These are phyloP conservation scores for Mallotus villosus DNA, from an alignment of 2,797 vertebrate genomes.

Conservation along the genomic window DNA sequence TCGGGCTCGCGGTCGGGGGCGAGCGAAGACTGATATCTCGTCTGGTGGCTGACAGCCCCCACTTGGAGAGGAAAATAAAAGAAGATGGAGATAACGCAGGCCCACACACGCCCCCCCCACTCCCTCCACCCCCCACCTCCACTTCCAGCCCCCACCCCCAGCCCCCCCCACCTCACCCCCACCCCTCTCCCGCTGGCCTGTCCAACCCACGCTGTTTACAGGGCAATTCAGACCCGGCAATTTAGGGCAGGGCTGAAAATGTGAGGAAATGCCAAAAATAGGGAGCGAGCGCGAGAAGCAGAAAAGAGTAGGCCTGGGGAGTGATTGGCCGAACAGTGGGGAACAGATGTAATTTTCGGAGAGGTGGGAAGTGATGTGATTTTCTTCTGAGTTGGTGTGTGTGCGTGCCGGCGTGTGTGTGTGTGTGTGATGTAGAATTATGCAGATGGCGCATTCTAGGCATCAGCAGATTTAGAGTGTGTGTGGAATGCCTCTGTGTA, in stretches of 20 bases:
- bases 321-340: conserved; percentile 46
- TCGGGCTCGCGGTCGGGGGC: conserved; percentile 58
- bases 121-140: not conserved
- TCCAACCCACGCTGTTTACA: conserved; percentile 43
- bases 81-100: conserved; percentile 73
- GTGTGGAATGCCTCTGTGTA: too few relatives aligned
- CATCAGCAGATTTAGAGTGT: not conserved
- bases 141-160: not conserved
- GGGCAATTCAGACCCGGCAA: conserved; percentile 40
- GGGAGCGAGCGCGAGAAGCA: not conserved
- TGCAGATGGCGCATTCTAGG: not conserved
- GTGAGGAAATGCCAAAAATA: conserved; percentile 8
- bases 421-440: not conserved
- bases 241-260: conserved; percentile 33
- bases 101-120: not conserved
- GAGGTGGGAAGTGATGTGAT: conserved; percentile 24
- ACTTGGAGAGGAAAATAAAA: conserved; percentile 75
- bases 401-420: not conserved
- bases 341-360: conserved; percentile 13
- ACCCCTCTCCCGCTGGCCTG: conserved; percentile 33
- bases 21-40: conserved; percentile 70
- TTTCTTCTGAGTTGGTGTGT: not conserved
- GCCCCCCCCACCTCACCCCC: not conserved
- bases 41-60: conserved; percentile 76
- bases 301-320: conserved; percentile 29